Conservation (phyloP, 2,888 invertebrate genomes). For the Vesta saturnalis region DNA sequence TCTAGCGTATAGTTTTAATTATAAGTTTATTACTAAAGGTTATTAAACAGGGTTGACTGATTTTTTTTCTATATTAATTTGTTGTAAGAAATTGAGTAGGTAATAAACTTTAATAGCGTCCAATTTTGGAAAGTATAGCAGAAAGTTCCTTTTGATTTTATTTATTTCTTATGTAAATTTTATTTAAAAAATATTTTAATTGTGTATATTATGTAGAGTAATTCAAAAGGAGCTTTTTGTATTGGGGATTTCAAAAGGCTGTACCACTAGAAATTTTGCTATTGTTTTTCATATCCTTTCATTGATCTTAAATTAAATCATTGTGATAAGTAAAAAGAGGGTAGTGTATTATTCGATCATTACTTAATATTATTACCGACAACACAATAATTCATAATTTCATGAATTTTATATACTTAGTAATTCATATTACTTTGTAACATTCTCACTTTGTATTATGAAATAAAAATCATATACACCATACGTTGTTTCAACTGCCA, state of each 20-base stretch:
- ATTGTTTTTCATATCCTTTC: slow-evolving; percentile 16
- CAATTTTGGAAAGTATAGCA: slow-evolving; percentile 13
- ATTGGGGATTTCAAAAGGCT: slow-evolving; percentile 37
- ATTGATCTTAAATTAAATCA: slow-evolving; percentile 17
- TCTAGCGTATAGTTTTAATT: slow-evolving; percentile 56
- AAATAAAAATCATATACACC: slow-evolving; percentile 26
- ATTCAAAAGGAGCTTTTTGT: slow-evolving; percentile 18
- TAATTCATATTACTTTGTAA: slow-evolving; percentile 31
- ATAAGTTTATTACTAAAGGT: slow-evolving; percentile 28
- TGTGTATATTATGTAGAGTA: neutral
- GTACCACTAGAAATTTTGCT: slow-evolving; percentile 26
- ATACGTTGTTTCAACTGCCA: neutral
- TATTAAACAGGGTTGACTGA: slow-evolving; percentile 36
- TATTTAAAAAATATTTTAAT: neutral
- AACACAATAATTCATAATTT: slow-evolving; percentile 5
- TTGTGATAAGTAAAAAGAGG: slow-evolving; percentile 33
- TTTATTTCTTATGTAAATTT: slow-evolving; percentile 14
- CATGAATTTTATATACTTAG: slow-evolving; percentile 12
- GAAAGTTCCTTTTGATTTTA: slow-evolving; percentile 27
- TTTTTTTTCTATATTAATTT: slow-evolving; percentile 25
- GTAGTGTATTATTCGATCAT: slow-evolving; percentile 29
- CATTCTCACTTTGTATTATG: slow-evolving; percentile 31
- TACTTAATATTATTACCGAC: slow-evolving; percentile 23
- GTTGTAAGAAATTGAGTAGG: slow-evolving; percentile 13
- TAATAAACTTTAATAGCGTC: slow-evolving; percentile 23